These are phyloP conservation scores for Microchirus variegatus DNA, from an alignment of 2,797 vertebrate genomes.

Conservation along the genomic window DNA sequence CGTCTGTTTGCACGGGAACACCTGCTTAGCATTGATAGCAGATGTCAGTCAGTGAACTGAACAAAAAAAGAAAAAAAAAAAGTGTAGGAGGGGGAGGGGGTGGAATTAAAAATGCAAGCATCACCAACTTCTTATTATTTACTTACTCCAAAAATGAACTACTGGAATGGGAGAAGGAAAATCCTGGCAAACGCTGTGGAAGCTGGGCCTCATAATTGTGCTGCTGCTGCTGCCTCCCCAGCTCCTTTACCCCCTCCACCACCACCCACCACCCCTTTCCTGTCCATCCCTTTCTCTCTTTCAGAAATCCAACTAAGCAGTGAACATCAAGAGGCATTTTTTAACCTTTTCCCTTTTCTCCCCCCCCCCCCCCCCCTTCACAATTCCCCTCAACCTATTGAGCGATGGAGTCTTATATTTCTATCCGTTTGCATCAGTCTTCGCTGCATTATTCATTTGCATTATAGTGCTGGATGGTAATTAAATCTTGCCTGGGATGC, in stretches of 20 bases:
- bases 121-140: slow-evolving; percentile 87
- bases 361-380: slow-evolving; percentile 3
- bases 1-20: slow-evolving; percentile 98
- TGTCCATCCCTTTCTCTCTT: slow-evolving; percentile 42
- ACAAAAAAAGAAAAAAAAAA: slow-evolving; percentile 71
- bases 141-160: slow-evolving; percentile 83
- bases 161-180: slow-evolving; percentile 72
- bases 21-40: slow-evolving; percentile 99
- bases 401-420: slow-evolving; percentile 68
- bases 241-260: slow-evolving; percentile 23
- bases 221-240: slow-evolving; percentile 24
- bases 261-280: slow-evolving; percentile 17
- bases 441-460: slow-evolving; percentile 86
- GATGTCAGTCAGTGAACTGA: slow-evolving; percentile 98
- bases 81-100: slow-evolving; percentile 52
- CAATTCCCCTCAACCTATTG: slow-evolving; percentile 19
- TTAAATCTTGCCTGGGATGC: slow-evolving; percentile 79
- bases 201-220: slow-evolving; percentile 75
- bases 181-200: slow-evolving; percentile 65
- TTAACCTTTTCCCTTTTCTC: slow-evolving; percentile 33
- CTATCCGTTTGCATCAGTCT: slow-evolving; percentile 82
- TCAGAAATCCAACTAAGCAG: slow-evolving; percentile 28
- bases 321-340: slow-evolving; percentile 38
- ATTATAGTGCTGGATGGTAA: slow-evolving; percentile 81
- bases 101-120: slow-evolving; percentile 86